Percentiles rank a stretch among this genome's conserved stretches.
Conservation (phyloP, 2,888 invertebrate genomes). For the Mellilla xanthometata region DNA sequence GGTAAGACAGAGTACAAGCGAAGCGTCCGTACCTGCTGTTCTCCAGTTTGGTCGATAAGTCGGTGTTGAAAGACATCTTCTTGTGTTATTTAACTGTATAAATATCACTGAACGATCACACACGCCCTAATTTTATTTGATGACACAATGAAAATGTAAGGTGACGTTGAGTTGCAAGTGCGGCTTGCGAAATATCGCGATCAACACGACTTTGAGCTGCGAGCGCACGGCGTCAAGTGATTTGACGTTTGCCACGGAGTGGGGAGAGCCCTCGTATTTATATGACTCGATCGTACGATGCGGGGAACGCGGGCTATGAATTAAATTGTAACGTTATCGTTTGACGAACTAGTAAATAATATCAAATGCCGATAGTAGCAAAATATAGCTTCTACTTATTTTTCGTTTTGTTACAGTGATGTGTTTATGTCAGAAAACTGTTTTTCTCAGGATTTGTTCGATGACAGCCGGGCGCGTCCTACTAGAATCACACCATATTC, state of each 20-base stretch:
- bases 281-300: constrained; percentile 78
- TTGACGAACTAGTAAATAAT: constrained; percentile 42
- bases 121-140: constrained; percentile 62
- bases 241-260: constrained; percentile 71
- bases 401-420: constrained; percentile 30
- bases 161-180: constrained; percentile 54
- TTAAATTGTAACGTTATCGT: constrained; percentile 54
- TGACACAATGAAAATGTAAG: constrained; percentile 53
- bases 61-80: constrained; percentile 80
- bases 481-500: constrained; percentile 76
- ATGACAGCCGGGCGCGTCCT: constrained; percentile 58
- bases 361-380: constrained; percentile 31
- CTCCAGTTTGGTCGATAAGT: constrained; percentile 76
- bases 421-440: constrained; percentile 49
- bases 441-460: constrained; percentile 32
- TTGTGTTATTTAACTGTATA: constrained; percentile 72
- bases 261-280: constrained; percentile 72
- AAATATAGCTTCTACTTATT: constrained; percentile 28
- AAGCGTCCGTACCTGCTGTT: constrained; percentile 76
- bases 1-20: constrained; percentile 36
- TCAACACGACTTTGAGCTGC: constrained; percentile 49
- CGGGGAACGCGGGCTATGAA: constrained; percentile 65
- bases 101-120: constrained; percentile 78
- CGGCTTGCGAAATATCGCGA: constrained; percentile 66
- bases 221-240: constrained; percentile 53